Evolutionary conservation across 53 echinoderm and acorn worm genomes (phyloP).

Genomic region (Zoroaster sp.): DNA sequence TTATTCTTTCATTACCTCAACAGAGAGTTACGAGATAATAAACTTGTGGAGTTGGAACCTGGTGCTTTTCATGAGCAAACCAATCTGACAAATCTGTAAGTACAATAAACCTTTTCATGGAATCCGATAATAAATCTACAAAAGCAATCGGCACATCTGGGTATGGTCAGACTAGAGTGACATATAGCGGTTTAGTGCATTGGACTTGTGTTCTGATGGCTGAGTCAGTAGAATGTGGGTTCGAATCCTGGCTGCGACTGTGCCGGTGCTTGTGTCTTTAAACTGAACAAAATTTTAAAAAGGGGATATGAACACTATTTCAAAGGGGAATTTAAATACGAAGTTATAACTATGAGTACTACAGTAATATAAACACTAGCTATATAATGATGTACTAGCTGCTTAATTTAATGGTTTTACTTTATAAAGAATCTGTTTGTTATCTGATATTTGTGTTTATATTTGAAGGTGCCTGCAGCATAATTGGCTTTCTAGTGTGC

Average conservation of each 20-base stretch:
- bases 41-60: not conserved
- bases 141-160: not conserved
- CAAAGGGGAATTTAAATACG: not conserved
- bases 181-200: not conserved
- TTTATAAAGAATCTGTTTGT: not conserved
- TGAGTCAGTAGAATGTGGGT: not conserved
- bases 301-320: not conserved
- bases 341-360: not conserved
- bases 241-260: not conserved
- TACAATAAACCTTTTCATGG: not conserved
- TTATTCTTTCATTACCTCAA: not conserved
- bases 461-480: not conserved
- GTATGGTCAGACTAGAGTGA: not conserved
- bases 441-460: not conserved
- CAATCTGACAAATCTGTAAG: constrained; percentile 11
- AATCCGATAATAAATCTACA: not conserved
- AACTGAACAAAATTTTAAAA: not conserved
- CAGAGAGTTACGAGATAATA: not conserved
- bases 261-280: not conserved
- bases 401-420: no score
- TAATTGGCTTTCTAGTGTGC: not conserved
- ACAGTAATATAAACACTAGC: no score
- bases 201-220: not conserved
- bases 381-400: no score
- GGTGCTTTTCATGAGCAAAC: not conserved